Base-by-base conservation (phyloP, 2,888 invertebrate genomes). In the Sceliomorpha sp. region DNA sequence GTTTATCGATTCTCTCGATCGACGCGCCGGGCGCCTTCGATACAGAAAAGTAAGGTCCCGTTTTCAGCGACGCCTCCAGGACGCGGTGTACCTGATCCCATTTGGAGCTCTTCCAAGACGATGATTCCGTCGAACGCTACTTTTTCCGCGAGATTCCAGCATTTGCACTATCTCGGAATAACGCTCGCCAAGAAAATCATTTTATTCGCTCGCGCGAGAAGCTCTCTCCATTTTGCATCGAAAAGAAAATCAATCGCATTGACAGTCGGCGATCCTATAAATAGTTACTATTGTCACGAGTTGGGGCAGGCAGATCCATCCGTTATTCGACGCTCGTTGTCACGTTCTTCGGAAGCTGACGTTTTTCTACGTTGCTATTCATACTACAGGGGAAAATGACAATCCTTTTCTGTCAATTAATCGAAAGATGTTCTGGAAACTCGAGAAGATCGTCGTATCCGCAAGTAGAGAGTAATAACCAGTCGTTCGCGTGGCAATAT, bases 81-180 rank as follows among this genome's bases (percentile, higher is more conserved):
- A 56, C 44, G 44, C 69, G 55, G 55, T 64, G 63, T 64, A 56
- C 59, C 66, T 53, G 59, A 70, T 72, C 67, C 60, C 37, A 72
- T 67, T 72, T 67, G 63, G 60, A 64, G 63, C 60, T 60, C 56
- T 60, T 70, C 67, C 59, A 53, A 40, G 32, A 42, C 68, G 64
- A 58, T 50, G 68, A 48, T 48, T 63, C 47, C 26, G 37, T 40
- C 51, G 48, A 56, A 31, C 34, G 53, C 47, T 29, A 64, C 63
- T 60, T 63, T 36, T 31, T 55, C 34, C 31, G 13, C 27, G 10
- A 39, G 15, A 47, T 51, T 37, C 58, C 32, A 40, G 48, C 36
- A 42, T 45, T 48, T 42, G 27, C 42, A 26, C 7, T 10, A 13
- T 36, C 27, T 14, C 44, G 17, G 55, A 71, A 56, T 55, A 55